phyloP scores from a whole-genome alignment of 1,140 invertebrate species.

The Pogonomyrmex barbatus region DNA sequence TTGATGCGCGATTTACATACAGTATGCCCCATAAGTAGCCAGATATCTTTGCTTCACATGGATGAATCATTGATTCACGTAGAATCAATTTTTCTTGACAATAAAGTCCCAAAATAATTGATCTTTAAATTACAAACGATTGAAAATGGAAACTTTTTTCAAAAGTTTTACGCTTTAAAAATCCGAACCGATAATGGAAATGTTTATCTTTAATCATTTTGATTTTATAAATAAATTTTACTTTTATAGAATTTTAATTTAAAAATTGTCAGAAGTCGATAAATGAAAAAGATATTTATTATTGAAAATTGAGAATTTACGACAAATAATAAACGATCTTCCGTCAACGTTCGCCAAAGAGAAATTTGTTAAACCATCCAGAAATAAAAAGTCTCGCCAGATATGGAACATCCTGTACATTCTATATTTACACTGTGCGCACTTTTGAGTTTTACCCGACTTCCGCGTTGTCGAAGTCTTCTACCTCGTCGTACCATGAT shows the following conservation, averaged over 20 bases:
- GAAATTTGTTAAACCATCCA: constrained; percentile 38
- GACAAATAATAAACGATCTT: constrained; percentile 31
- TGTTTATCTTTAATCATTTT: neutral
- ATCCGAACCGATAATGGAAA: neutral
- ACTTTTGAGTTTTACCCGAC: constrained; percentile 73
- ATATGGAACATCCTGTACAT: neutral
- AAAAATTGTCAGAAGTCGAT: neutral
- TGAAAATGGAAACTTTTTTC: neutral
- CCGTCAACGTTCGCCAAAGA: neutral
- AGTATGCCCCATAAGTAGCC: neutral
- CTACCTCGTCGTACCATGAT: constrained; percentile 77
- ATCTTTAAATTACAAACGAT: neutral
- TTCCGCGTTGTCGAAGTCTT: constrained; percentile 76
- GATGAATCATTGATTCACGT: neutral
- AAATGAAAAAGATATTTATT: constrained; percentile 18
- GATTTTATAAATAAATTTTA: constrained; percentile 9
- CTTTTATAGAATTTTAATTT: constrained; percentile 1
- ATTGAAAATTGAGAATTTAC: constrained; percentile 20
- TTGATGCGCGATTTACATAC: neutral
- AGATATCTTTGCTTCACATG: neutral
- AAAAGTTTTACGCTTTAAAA: neutral
- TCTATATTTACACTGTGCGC: neutral
- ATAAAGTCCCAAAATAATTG: neutral
- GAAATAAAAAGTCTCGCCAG: neutral
- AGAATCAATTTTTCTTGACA: neutral